Evolutionary conservation across 2,888 invertebrate species (phyloP).

Genomic region (Synanthedon vespiformis): DNA sequence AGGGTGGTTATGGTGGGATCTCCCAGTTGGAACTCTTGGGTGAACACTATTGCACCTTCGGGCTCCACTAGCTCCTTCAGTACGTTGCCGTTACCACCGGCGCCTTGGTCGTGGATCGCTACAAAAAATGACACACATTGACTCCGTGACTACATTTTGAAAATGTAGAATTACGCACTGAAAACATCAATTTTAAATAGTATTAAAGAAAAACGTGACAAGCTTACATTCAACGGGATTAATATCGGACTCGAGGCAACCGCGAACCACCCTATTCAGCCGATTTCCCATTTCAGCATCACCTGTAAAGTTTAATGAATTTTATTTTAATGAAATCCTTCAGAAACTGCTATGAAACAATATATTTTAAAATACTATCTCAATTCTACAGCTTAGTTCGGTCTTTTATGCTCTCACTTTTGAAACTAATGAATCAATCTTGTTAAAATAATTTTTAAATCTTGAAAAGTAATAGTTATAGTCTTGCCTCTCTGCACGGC

Average conservation of each 20-base stretch:
- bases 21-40: slow-evolving; percentile 88
- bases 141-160: no score
- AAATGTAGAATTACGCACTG: no score
- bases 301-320: slow-evolving; percentile 35
- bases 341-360: no score
- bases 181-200: no score
- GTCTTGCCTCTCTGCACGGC: slow-evolving; percentile 88
- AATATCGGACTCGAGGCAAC: slow-evolving; percentile 84
- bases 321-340: no score
- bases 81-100: slow-evolving; percentile 98
- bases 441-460: no score
- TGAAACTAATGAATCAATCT: no score
- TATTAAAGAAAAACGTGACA: not conserved
- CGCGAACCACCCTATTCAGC: slow-evolving; percentile 91
- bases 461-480: slow-evolving; percentile 11
- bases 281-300: slow-evolving; percentile 99
- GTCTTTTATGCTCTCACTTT: no score
- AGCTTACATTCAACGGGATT: slow-evolving; percentile 84
- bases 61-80: slow-evolving; percentile 97
- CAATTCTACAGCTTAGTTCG: no score
- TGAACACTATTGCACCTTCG: slow-evolving; percentile 90
- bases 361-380: no score
- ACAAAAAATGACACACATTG: not conserved
- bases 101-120: slow-evolving; percentile 98
- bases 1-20: slow-evolving; percentile 94